Percentiles rank a stretch among this genome's conserved stretches.
Evolutionary conservation across 2,797 vertebrate species (phyloP).

Genomic region (Mionectes olivaceus): DNA sequence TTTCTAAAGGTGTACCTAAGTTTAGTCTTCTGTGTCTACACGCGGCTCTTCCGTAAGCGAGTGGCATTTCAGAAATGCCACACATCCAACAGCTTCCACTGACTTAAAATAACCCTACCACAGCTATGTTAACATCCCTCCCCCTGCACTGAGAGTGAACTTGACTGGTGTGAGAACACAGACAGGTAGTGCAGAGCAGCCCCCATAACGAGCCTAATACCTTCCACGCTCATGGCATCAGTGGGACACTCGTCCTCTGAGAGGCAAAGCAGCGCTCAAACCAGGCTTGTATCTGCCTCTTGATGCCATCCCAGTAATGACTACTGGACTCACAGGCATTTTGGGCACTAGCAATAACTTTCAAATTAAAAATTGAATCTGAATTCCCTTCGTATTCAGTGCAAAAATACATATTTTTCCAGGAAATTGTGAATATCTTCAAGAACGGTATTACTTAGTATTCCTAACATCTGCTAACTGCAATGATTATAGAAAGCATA

Average conservation of each 20-base stretch:
- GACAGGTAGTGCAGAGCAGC: background rate
- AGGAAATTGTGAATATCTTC: background rate
- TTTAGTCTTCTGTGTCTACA: background rate
- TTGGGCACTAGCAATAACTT: background rate
- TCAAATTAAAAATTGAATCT: background rate
- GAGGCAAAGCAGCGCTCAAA: background rate
- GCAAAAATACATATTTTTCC: background rate
- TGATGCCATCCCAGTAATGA: background rate
- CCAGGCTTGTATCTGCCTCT: background rate
- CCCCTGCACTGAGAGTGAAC: background rate
- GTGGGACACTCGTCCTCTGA: rapidly evolving
- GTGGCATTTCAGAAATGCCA: background rate
- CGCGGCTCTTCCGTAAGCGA: background rate
- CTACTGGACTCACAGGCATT: background rate
- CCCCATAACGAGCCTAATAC: background rate
- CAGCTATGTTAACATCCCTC: background rate
- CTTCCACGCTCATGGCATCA: background rate
- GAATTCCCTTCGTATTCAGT: background rate
- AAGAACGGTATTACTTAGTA: background rate
- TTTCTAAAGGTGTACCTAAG: background rate
- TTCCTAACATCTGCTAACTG: background rate
- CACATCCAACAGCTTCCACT: background rate
- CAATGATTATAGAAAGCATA: background rate
- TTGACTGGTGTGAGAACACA: background rate
- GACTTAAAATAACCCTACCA: background rate